Evolutionary conservation across 2,113 vertebrate genomes (phyloP), one percentile per base, ranked within the genome.

Genomic region (Syngnathoides biaculeatus): DNA sequence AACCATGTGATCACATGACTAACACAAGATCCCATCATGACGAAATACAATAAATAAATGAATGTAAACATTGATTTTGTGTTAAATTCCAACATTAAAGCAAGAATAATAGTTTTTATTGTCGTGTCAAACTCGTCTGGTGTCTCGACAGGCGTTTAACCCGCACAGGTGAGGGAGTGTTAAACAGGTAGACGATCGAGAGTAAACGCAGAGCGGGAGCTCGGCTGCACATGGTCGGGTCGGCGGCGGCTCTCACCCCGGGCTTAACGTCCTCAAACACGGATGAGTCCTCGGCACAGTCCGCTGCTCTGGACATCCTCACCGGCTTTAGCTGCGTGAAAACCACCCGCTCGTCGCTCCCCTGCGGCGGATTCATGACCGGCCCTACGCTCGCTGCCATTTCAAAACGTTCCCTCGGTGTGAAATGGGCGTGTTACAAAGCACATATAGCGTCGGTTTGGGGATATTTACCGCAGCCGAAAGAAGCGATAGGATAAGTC

Each of bases 221-320:
- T 40, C 63, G 58, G 70, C 48, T 50, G 52, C 26, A 22, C 38
- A 35, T 3, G 75, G 48, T 60, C 77, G 73, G 62, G 2, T 30
- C 43, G 61, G 53, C 55, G 4, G 8, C 42, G 64, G 56, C n/a
- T 73, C 93, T 92, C 67, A 90, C 71, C 26, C 75, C 82, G 53
- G 91, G 86, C 78, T 96, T 96, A 85, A 94, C 92, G 90, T 96
- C 94, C 85, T 95, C 94, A 27, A 96, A 96, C 80, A 96, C 95
- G 0, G 92, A 89, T 58, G 83, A 13, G 64, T 96, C 95, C 76
- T 96, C 95, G 0, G 61, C 65, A 0, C 88, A 80, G 27, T 94
- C 93, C 64, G 89, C 90, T 39, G 89, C 90, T 47, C 64, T 86
- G 12, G 93, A 90, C 93, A 95, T 93, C 84, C 84, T 78, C 70